Base-by-base conservation (phyloP, 1,140 invertebrate species). In the Dendroctonus ponderosae region DNA sequence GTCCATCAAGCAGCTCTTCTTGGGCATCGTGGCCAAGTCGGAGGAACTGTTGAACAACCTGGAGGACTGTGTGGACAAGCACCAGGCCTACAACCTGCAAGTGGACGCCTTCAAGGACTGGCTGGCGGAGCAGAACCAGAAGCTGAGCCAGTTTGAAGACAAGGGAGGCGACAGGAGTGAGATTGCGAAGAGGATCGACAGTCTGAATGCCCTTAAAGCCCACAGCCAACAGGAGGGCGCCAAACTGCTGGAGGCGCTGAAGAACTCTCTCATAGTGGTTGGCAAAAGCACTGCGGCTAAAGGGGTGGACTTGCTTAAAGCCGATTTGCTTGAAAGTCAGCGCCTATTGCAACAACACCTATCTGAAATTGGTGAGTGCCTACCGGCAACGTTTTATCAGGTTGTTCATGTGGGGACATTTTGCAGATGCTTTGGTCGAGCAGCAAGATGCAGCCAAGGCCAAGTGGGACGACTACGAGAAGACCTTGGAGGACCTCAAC, bases 401-500 rank as follows among this genome's bases (percentile, higher is more conserved):
- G 44, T 46, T 46, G 1, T 11, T 46, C 0, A 46, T 46, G 44
- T 11, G 9, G 44, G 12, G 4, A 46, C 4, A 39, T 12, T n/a
- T 61, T 66, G 70, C 15, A 84, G 85, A 85, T 67, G 79, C 79
- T 15, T 84, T 86, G 6, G 84, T 89, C 70, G 80, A 89, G 74
- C 85, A 95, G 48, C 85, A 90, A 71, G 82, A 86, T 69, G 86
- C 89, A 0, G 76, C 94, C 9, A 84, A 87, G 50, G 3, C 26
- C 26, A 89, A 91, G 78, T 98, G 96, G 95, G 84, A 88, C 66
- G 88, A 91, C 62, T 97, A 96, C 80, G 94, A 97, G 76, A 81
- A 84, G 44, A 86, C 89, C 42, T 82, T 94, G 39, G 90, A 96
- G 69, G 80, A 83, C 8, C 86, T 93, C 40, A 89, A 87, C 5